Evolutionary conservation across 1,140 invertebrate species (phyloP), one percentile per base, ranked within the genome.

Genomic region (Drosophila pseudoananassae): DNA sequence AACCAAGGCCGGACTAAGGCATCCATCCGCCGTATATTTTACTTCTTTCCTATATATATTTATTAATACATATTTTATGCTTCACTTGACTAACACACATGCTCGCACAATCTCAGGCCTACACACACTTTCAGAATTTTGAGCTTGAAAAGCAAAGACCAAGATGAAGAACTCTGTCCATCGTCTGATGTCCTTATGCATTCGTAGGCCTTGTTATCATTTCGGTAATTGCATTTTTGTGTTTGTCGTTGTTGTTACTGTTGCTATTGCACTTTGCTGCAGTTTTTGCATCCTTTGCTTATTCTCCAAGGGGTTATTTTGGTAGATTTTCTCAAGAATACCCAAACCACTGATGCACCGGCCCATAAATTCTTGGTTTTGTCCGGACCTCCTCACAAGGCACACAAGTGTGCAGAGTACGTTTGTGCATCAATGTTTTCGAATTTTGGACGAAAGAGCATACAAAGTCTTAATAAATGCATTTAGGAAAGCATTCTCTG

Each of bases 141-240:
- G 78, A 87, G 82, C 58, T 75, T 73, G 73, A 59, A 71, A 43
- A 61, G 57, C 76, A 72, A 69, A 79, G 76, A 60, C 71, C 73
- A 76, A 76, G 79, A 74, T 56, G 78, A 87, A 76, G 81, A 52
- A 74, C 79, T 77, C 57, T 43, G 74, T 71, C 57, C 71, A 12
- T 77, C 45, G 83, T 70, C 63, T 58, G 50, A 31, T 64, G 69
- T 64, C 82, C 73, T 74, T 85, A 82, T 87, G 47, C 75, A 64
- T 68, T 61, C 55, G 74, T 88, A 82, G 82, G 82, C 78, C 83
- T 82, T 87, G 83, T 87, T 87, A 88, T 87, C 82, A 87, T 88
- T 87, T 87, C 71, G 64, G 78, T 87, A 87, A 87, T 88, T 88
- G 82, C 82, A 87, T 85, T 85, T 87, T 87, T 87, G 82, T 85